Evolutionary conservation across 2,113 vertebrate genomes (phyloP).

Genomic region (Notothenia coriiceps): DNA sequence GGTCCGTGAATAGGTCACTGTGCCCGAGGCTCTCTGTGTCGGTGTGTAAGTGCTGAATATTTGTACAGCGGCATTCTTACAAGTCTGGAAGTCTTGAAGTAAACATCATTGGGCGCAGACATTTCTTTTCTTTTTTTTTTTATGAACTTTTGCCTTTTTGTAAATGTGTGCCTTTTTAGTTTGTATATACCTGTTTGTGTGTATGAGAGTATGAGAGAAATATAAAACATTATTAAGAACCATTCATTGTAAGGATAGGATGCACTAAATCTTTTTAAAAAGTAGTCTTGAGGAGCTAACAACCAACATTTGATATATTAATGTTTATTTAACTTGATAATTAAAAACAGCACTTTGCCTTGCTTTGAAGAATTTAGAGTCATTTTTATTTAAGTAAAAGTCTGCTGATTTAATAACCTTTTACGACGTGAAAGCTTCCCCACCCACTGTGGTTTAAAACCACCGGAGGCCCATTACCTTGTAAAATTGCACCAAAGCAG

Average conservation of each 20-base stretch:
- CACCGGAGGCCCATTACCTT: constrained; percentile 44
- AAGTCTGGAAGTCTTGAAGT: constrained; percentile 13
- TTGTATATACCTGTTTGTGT: not conserved
- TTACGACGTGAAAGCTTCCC: constrained; percentile 35
- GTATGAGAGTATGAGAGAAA: not conserved
- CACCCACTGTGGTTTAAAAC: constrained; percentile 39
- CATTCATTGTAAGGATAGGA: not conserved
- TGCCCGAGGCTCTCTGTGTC: constrained; percentile 17
- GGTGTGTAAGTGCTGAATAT: not conserved
- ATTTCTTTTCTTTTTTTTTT: not conserved
- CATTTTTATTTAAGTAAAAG: constrained; percentile 13
- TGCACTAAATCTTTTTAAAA: not conserved
- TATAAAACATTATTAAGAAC: not conserved
- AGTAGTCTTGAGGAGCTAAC: not conserved
- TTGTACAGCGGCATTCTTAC: not conserved
- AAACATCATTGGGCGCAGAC: not conserved
- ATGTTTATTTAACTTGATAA: constrained; percentile 17
- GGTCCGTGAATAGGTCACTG: constrained; percentile 49
- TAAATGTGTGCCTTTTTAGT: not conserved
- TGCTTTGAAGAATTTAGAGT: constrained; percentile 10
- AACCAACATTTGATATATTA: not conserved
- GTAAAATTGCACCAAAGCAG: constrained; percentile 37
- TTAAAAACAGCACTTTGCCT: not conserved
- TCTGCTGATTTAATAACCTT: constrained; percentile 27
- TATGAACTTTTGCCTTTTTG: not conserved